Conservation (phyloP, 2,113 vertebrate genomes). For the Thamnophis sirtalis region DNA sequence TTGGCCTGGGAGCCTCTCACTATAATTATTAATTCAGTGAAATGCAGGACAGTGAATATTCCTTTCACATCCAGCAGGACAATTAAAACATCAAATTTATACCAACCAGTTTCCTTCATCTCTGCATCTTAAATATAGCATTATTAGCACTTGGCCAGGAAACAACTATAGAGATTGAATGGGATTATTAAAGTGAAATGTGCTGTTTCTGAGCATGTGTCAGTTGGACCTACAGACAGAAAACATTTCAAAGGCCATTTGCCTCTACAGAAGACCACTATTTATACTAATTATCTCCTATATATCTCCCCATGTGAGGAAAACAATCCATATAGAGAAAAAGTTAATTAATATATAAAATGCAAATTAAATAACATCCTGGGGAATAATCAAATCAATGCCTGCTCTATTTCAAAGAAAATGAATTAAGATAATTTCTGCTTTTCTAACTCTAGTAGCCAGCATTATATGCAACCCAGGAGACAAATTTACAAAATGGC, state of each 20-base stretch:
- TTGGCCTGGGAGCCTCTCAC: conserved; percentile 44
- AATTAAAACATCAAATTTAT: conserved; percentile 22
- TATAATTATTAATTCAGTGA: conserved; percentile 69
- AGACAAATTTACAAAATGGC: not conserved
- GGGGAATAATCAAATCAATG: conserved; percentile 23
- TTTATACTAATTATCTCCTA: conserved; percentile 52
- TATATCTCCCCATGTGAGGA: conserved; percentile 46
- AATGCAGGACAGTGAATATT: conserved; percentile 47
- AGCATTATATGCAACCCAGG: not conserved
- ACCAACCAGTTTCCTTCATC: not conserved
- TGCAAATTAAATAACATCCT: conserved; percentile 11
- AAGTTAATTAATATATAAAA: conserved; percentile 65
- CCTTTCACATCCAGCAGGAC: conserved; percentile 17
- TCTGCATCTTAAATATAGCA: not conserved
- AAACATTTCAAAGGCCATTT: conserved; percentile 52
- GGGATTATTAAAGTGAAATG: conserved; percentile 38
- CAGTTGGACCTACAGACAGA: conserved; percentile 30
- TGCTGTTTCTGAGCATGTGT: conserved; percentile 39
- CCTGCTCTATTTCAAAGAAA: conserved; percentile 17
- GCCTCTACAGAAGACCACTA: conserved; percentile 37
- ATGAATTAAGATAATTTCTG: not conserved
- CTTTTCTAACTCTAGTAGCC: not conserved
- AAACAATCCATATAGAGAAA: conserved; percentile 28
- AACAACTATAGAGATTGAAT: conserved; percentile 26
- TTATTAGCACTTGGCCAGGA: conserved; percentile 27